phyloP scores from a whole-genome alignment of 2,797 vertebrate species.

The Thaleichthys pacificus region DNA sequence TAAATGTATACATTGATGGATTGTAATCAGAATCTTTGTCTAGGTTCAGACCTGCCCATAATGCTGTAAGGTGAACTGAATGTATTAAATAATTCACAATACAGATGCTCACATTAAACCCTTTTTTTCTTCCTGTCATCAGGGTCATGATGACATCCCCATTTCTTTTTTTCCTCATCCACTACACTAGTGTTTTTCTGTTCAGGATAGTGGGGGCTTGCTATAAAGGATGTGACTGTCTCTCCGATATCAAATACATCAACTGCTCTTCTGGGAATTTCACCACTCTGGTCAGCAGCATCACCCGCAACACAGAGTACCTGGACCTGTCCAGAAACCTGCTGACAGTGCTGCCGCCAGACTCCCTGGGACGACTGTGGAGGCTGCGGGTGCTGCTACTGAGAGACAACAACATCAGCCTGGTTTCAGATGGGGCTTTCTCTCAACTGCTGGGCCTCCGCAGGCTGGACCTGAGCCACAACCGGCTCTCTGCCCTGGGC shows the following conservation, averaged over 20 bases:
- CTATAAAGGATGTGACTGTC: constrained; percentile 55
- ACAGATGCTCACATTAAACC: too few species aligned
- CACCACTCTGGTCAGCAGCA: constrained; percentile 9
- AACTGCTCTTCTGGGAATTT: constrained; percentile 54
- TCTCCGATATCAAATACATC: constrained; percentile 48
- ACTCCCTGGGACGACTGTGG: constrained; percentile 53
- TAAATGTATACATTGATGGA: neutral
- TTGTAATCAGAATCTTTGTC: neutral
- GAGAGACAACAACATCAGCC: constrained; percentile 57
- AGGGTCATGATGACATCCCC: constrained; percentile 21
- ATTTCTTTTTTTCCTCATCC: constrained; percentile 21
- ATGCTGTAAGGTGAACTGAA: neutral
- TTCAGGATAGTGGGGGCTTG: constrained; percentile 31
- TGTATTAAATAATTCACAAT: neutral
- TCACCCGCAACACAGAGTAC: constrained; percentile 56
- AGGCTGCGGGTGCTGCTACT: constrained; percentile 62
- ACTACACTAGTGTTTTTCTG: constrained; percentile 10
- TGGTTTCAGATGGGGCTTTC: constrained; percentile 53
- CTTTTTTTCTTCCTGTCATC: constrained; percentile 1
- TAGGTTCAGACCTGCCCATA: neutral
- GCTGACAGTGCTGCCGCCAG: constrained; percentile 46
- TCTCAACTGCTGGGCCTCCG: constrained; percentile 55
- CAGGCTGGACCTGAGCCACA: constrained; percentile 64
- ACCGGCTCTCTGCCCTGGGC: constrained; percentile 51
- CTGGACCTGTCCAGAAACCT: constrained; percentile 65